These are phyloP conservation scores for Orthosia gracilis DNA, from an alignment of 2,888 invertebrate genomes.

Conservation along the genomic window DNA sequence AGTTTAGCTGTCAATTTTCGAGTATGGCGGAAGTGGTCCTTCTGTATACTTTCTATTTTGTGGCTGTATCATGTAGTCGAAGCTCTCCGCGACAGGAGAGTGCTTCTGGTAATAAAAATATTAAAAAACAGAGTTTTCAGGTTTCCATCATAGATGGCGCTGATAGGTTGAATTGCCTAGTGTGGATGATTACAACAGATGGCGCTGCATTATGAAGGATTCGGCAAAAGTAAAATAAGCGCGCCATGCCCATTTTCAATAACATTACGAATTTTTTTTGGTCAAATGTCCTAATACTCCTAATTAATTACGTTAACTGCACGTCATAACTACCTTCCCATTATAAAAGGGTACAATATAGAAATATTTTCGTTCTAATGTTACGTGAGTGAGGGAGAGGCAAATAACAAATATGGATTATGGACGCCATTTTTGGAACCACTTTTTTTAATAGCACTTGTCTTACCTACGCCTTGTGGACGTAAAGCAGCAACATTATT, in stretches of 20 bases:
- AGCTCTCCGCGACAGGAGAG: too few relatives aligned
- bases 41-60: too few relatives aligned
- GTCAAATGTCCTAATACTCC: too few relatives aligned
- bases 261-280: neutral
- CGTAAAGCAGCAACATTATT: neutral
- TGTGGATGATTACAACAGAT: slow-evolving; percentile 1
- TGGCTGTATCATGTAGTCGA: too few relatives aligned
- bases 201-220: neutral
- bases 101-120: too few relatives aligned
- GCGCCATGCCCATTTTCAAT: neutral
- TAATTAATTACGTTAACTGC: neutral
- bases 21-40: too few relatives aligned
- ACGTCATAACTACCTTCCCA: neutral
- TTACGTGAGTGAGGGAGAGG: slow-evolving; percentile 30
- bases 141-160: neutral
- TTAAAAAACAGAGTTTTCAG: neutral
- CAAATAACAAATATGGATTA: slow-evolving; percentile 15
- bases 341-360: neutral
- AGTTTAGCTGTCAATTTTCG: too few relatives aligned
- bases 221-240: neutral
- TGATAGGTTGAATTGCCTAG: neutral
- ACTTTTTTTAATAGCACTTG: slow-evolving; percentile 22
- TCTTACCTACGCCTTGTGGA: neutral
- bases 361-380: neutral
- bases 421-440: slow-evolving; percentile 26